Base-by-base conservation (phyloP, 1,140 invertebrate genomes). In the Achatina immaculata region DNA sequence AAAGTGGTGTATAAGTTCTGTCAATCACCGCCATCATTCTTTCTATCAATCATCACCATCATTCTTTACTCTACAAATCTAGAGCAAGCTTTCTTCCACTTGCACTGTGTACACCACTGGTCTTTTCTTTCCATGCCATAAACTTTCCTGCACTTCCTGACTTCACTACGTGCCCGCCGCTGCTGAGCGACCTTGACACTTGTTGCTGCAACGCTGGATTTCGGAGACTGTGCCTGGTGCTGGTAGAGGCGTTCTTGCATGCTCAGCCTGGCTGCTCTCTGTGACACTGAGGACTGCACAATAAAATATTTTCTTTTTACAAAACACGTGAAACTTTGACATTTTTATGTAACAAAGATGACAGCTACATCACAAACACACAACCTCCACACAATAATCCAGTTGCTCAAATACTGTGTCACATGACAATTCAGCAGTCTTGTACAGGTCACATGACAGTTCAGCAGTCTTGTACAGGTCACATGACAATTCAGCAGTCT, bases 61-160 rank as follows among this genome's bases (percentile, higher is more conserved):
- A n/a, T n/a, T n/a, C n/a, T 62, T 87, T 74, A 91, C n/a, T 90
- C 90, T 19, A 88, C 66, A 85, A 99, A 99, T 83, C 98, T 94
- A 68, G 95, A 96, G 93, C 98, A 99, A 31, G 97, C 98, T 92
- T 99, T 99, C 93, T 99, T 99, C 98, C 98, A 99, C 91, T 97
- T 98, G 94, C 98, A 99, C 90, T 99, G 98, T 28, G 97, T 99
- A 93, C 98, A 99, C 98, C 98, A 99, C 84, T 95, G 94, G 78
- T 98, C 97, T 51, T 96, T 93, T 89, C 97, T 95, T 84, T 99
- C 97, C 97, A 99, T 99, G 77, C 98, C 98, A 90, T 99, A 99
- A 0, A 98, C 95, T 90, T 98, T 98, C 81, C 97, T 95, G 91
- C 97, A 98, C 89, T 99, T 98, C 88, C 98, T 97, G 87, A 96